A percentile compares a stretch with the other conserved stretches of the same genome.
Conservation (phyloP, 1,140 invertebrate species). For the silkworm (Bombyx mori) region DNA sequence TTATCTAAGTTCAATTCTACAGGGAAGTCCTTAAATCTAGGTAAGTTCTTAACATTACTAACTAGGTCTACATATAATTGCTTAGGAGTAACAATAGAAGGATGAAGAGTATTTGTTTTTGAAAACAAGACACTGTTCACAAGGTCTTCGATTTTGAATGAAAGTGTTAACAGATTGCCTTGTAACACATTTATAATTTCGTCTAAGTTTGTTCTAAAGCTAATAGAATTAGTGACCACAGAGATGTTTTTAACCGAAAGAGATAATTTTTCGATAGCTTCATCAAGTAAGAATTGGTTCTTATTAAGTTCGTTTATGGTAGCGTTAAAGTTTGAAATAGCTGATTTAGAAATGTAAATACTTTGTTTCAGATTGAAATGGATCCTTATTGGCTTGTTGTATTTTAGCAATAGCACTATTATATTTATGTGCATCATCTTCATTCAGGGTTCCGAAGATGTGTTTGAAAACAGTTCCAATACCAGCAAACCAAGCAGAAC, state of each 20-base stretch:
- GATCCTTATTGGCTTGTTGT: neutral
- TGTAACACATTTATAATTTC: slow-evolving; percentile 13
- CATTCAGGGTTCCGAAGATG: slow-evolving; percentile 15
- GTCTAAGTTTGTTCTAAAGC: slow-evolving; percentile 3
- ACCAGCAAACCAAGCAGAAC: slow-evolving; percentile 14
- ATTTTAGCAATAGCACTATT: slow-evolving; percentile 14
- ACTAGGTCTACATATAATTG: slow-evolving; percentile 15
- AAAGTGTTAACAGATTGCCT: slow-evolving; percentile 14
- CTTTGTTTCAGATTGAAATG: neutral
- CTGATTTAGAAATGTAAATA: neutral
- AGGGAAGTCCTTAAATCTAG: slow-evolving; percentile 13
- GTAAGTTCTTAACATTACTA: slow-evolving; percentile 13
- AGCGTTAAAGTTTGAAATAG: slow-evolving; percentile 5
- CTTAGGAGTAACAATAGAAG: slow-evolving; percentile 12
- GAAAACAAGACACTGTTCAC: slow-evolving; percentile 12
- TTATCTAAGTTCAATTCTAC: slow-evolving; percentile 14
- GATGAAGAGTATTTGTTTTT: slow-evolving; percentile 15
- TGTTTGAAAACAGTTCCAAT: slow-evolving; percentile 15
- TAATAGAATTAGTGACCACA: too few species aligned
- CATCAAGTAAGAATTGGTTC: slow-evolving; percentile 12
- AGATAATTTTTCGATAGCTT: neutral
- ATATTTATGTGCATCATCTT: slow-evolving; percentile 18
- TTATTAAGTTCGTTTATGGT: slow-evolving; percentile 11
- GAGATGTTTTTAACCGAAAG: too few species aligned
- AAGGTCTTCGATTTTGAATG: slow-evolving; percentile 21